Percentiles rank a stretch among this genome's conserved stretches.
Evolutionary conservation across 1,140 invertebrate species (phyloP).

Genomic region (Diachasmimorpha longicaudata): DNA sequence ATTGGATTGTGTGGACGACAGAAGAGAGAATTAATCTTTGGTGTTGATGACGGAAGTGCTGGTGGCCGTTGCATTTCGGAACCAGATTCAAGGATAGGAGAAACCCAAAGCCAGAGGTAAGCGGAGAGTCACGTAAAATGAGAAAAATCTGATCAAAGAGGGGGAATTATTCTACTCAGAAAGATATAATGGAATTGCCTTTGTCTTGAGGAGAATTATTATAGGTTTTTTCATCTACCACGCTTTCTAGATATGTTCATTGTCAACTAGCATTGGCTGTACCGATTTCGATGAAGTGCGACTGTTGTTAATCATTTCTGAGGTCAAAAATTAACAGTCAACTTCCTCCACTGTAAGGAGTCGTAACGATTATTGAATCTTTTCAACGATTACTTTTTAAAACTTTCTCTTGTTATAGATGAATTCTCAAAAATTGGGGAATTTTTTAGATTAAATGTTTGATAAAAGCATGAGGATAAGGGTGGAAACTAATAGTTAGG

Average conservation of each 20-base stretch:
- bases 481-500: no score
- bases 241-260: not conserved
- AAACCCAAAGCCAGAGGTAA: not conserved
- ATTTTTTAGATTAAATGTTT: no score
- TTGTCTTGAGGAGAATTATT: not conserved
- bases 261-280: not conserved
- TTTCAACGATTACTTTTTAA: not conserved
- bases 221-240: not conserved
- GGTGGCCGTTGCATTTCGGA: not conserved
- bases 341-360: not conserved
- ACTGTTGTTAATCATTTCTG: not conserved
- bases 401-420: no score
- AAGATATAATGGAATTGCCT: not conserved
- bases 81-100: not conserved
- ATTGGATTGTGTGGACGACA: not conserved
- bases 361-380: no score
- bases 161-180: no score
- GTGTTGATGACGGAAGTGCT: not conserved
- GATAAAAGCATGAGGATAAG: no score
- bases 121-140: not conserved
- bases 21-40: slow-evolving; percentile 1
- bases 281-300: not conserved
- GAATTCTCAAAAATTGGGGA: no score
- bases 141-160: not conserved
- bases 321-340: not conserved